Evolutionary conservation across 2,797 vertebrate genomes (phyloP).

Genomic region (Cryptoblepharus egeriae): DNA sequence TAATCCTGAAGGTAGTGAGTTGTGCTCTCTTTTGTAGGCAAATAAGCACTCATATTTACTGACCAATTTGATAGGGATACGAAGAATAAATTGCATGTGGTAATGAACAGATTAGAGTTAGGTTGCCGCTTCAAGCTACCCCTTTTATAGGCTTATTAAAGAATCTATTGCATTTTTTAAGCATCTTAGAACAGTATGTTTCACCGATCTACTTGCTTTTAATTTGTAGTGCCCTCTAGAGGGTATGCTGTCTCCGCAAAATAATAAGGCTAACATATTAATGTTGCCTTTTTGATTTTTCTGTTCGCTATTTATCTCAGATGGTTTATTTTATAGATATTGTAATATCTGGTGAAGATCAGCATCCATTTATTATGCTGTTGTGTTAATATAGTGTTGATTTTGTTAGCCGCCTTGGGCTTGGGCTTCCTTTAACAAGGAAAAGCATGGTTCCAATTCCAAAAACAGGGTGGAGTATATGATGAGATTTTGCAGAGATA

Average conservation of each 20-base stretch:
- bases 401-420: too few relatives aligned
- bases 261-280: slow-evolving; percentile 61
- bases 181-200: slow-evolving; percentile 30
- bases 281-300: slow-evolving; percentile 57
- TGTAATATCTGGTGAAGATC: slow-evolving; percentile 46
- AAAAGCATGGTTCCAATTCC: too few relatives aligned
- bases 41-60: slow-evolving; percentile 67
- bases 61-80: slow-evolving; percentile 49
- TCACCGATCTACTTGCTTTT: slow-evolving; percentile 41
- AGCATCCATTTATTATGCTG: too few relatives aligned
- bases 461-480: slow-evolving; percentile 50
- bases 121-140: slow-evolving; percentile 48
- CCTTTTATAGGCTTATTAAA: slow-evolving; percentile 11
- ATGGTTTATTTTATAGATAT: slow-evolving; percentile 64
- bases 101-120: slow-evolving; percentile 59
- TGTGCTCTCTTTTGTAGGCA: slow-evolving; percentile 61
- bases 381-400: too few relatives aligned
- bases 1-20: slow-evolving; percentile 63
- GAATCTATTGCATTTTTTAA: slow-evolving; percentile 1
- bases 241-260: slow-evolving; percentile 51
- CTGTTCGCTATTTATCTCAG: slow-evolving; percentile 36
- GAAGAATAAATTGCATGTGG: slow-evolving; percentile 56
- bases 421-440: too few relatives aligned
- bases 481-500: not conserved
- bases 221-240: slow-evolving; percentile 72